Conservation (phyloP, 2,888 invertebrate species). For the Ariolimax columbianus region DNA sequence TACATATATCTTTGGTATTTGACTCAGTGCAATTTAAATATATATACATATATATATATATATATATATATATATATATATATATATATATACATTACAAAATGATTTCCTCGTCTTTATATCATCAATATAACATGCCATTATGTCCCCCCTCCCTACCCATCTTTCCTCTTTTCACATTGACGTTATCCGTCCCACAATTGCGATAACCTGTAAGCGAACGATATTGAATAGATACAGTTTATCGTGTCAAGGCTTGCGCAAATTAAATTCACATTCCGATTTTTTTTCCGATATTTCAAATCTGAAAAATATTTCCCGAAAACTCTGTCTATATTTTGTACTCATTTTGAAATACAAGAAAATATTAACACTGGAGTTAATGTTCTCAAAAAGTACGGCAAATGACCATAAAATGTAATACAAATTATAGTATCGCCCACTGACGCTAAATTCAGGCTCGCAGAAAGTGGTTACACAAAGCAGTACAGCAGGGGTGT, state of each 20-base stretch:
- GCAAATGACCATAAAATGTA: constrained; percentile 16
- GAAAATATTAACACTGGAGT: constrained; percentile 19
- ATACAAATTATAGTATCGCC: neutral
- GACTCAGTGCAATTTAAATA: no score
- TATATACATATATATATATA: no score
- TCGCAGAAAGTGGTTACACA: constrained; percentile 5
- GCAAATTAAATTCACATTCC: no score
- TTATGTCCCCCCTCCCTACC: no score
- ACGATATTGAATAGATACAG: neutral
- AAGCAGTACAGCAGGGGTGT: neutral
- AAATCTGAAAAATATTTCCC: neutral
- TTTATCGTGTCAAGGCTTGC: neutral
- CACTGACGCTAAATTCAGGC: constrained; percentile 14
- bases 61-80: neutral
- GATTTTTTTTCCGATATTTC: neutral
- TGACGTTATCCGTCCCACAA: neutral
- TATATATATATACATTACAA: no score
- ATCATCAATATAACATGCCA: no score
- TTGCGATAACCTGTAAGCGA: neutral
- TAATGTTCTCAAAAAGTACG: constrained; percentile 5
- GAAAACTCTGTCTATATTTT: neutral
- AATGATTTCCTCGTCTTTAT: no score
- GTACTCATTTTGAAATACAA: constrained; percentile 22
- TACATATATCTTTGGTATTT: no score
- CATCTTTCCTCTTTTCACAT: no score